Evolutionary conservation across 2,797 vertebrate species (phyloP).

Genomic region (Anableps anableps): DNA sequence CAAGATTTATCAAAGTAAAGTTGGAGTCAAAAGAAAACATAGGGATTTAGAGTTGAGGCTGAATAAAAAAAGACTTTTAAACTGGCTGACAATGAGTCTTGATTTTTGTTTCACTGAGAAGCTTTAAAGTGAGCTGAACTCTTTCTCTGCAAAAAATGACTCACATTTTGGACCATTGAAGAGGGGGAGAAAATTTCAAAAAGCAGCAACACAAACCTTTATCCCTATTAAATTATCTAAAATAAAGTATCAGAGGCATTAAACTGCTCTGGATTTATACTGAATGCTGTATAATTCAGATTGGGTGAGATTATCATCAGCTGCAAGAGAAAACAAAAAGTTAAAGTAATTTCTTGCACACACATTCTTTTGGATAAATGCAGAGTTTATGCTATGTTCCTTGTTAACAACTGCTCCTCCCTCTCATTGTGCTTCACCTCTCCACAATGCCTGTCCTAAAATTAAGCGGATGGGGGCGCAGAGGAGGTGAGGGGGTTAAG

Average conservation of each 20-base stretch:
- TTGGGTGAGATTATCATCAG: neutral
- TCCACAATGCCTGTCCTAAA: constrained; percentile 71
- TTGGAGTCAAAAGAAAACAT: neutral
- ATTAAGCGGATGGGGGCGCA: constrained; percentile 49
- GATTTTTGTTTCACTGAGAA: neutral
- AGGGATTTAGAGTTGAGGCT: neutral
- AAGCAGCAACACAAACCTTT: neutral
- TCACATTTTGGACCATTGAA: neutral
- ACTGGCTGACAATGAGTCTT: neutral
- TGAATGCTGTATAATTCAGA: neutral
- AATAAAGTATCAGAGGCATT: neutral
- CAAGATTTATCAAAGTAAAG: neutral
- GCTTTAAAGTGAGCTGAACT: neutral
- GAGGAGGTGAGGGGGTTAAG: constrained; percentile 53
- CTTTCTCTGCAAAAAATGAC: neutral
- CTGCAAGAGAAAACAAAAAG: neutral
- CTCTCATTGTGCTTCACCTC: constrained; percentile 67
- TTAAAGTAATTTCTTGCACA: neutral
- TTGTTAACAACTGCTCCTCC: constrained; percentile 66
- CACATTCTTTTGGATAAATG: constrained; percentile 34
- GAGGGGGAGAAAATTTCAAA: neutral
- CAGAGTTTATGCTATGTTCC: constrained; percentile 44
- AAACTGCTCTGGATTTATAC: neutral
- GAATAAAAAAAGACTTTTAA: neutral
- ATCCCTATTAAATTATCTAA: neutral